phyloP scores from a whole-genome alignment of 1,140 invertebrate genomes.

The Lineus longissimus region DNA sequence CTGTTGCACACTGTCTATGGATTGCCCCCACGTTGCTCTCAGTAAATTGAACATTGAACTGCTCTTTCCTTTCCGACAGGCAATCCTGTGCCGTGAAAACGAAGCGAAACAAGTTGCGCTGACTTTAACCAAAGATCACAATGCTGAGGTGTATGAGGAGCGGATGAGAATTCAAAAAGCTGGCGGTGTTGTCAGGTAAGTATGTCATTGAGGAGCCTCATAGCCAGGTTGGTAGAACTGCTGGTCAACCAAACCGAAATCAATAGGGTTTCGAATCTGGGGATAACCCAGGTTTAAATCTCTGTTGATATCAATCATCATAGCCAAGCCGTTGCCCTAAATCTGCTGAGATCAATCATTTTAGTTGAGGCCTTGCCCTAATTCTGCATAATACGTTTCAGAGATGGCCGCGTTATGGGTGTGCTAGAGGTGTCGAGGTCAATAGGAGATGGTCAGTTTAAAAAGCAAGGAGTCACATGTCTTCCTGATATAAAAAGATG shows the following conservation, averaged over 20 bases:
- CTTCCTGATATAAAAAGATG: constrained; percentile 57
- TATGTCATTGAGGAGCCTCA: neutral
- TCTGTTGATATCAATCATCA: too few species aligned
- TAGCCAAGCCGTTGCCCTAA: neutral
- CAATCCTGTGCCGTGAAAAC: constrained; percentile 54
- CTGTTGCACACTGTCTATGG: too few species aligned
- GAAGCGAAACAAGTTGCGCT: constrained; percentile 40
- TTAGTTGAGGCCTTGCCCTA: neutral
- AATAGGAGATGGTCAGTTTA: constrained; percentile 58
- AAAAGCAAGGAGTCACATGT: constrained; percentile 54
- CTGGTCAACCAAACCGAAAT: too few species aligned
- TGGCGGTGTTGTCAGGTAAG: constrained; percentile 56
- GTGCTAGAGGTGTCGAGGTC: constrained; percentile 58
- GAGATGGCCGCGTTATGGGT: constrained; percentile 58
- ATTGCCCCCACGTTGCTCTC: too few species aligned
- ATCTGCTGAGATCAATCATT: neutral
- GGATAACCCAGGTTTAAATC: too few species aligned
- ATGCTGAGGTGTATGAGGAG: constrained; percentile 55
- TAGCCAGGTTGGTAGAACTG: too few species aligned
- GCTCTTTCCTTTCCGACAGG: constrained; percentile 35
- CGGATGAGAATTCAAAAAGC: constrained; percentile 58
- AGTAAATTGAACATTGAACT: too few species aligned
- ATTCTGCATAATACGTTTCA: too few species aligned
- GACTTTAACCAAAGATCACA: constrained; percentile 55
- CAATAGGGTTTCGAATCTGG: too few species aligned